A percentile compares a stretch with the other conserved stretches of the same genome.
Evolutionary conservation across 2,888 invertebrate genomes (phyloP).

Genomic region (Clistopyga incitator): DNA sequence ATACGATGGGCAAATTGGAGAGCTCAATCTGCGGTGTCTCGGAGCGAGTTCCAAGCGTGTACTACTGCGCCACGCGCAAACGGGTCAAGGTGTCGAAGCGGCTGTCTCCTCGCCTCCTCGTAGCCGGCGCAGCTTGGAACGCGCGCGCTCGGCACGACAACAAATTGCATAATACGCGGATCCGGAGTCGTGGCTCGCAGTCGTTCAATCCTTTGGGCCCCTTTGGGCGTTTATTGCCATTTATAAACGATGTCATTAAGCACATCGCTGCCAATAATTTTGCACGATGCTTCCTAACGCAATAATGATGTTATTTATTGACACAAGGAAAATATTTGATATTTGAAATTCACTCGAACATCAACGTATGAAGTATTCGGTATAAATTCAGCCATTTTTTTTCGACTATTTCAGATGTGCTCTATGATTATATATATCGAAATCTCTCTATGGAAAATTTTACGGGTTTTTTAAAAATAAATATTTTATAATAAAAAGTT

Average conservation of each 20-base stretch:
- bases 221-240: background rate
- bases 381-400: too few species aligned
- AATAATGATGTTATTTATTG: background rate
- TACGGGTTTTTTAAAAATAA: too few species aligned
- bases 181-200: constrained; percentile 42
- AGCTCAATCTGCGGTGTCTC: constrained; percentile 30
- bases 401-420: too few species aligned
- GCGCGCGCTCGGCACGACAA: constrained; percentile 58
- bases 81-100: constrained; percentile 67
- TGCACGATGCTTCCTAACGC: background rate
- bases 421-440: too few species aligned
- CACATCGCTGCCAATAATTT: background rate
- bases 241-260: background rate
- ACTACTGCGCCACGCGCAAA: constrained; percentile 56
- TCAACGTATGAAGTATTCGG: too few species aligned
- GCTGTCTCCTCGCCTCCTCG: constrained; percentile 41
- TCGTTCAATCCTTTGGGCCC: background rate
- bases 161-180: constrained; percentile 68
- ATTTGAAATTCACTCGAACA: background rate
- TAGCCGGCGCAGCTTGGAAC: constrained; percentile 46
- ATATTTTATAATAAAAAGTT: too few species aligned
- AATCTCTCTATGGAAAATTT: too few species aligned
- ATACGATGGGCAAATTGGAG: constrained; percentile 35
- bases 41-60: constrained; percentile 34
- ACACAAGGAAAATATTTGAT: background rate